Base-by-base conservation (phyloP, 2,113 vertebrate species). In the Taurulus bubalis region DNA sequence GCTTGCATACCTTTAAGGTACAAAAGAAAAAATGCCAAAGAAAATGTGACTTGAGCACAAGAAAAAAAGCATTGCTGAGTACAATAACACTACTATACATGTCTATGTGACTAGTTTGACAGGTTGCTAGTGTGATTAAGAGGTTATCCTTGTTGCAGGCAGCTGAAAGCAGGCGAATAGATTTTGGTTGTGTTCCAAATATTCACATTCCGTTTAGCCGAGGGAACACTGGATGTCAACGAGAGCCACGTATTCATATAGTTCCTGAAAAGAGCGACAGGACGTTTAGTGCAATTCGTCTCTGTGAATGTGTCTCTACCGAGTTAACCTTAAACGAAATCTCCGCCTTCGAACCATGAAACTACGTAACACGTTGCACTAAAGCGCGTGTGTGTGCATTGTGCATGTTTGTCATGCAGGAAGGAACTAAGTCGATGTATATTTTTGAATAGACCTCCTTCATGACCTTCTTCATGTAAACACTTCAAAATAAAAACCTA, bases 1-100 rank as follows among this genome's bases (percentile, higher is more conserved):
- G 89, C 76, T 91, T 76, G 88, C 87, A 90, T 94, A 95, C 95
- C 94, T 95, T 91, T 95, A 94, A 95, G 94, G 93, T 95, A 95
- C 92, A 95, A 94, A 94, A 93, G 84, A 92, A 78, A 89, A 90
- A 91, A 85, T 74, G 82, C 71, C 83, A 91, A 87, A 79, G 64
- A 87, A 91, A 89, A 90, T 83, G 88, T 86, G 82, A 86, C 79
- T 85, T 71, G 81, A 90, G 90, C 80, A 89, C 38, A 80, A 59
- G 15, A 64, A 64, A 66, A 71, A 71, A 68, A 87, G 56, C 85
- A 75, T 30, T 75, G 70, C 67, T 18, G 59, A 55, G 83, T 68
- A 71, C 65, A 45, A 74, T 59, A 83, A 80, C 59, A 84, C 79
- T 71, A 45, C 56, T 76, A 22, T 66, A 24, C 24, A 26, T 32